A percentile compares a stretch with the other conserved stretches of the same genome.
phyloP scores from a whole-genome alignment of 2,113 vertebrate species.

The Tretioscincus oriximinensis region DNA sequence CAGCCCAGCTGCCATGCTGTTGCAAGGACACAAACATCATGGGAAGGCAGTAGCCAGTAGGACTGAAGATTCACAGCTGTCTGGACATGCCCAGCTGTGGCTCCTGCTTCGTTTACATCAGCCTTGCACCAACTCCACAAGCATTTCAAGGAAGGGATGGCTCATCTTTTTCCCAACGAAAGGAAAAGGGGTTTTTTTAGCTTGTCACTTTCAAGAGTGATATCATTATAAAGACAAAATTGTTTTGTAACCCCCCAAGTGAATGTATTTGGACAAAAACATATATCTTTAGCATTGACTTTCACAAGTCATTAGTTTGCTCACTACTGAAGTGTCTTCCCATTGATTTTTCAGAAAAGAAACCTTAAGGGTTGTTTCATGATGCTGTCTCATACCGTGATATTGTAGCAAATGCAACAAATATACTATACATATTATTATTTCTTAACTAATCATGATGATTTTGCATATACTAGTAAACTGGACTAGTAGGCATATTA shows the following conservation, averaged over 20 bases:
- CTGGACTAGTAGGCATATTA: no score
- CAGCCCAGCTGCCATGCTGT: no score
- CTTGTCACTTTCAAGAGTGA: background rate
- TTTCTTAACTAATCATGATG: background rate
- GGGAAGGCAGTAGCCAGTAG: no score
- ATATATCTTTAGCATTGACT: slow-evolving; percentile 7
- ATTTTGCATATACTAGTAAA: no score
- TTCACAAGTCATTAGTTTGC: slow-evolving; percentile 4
- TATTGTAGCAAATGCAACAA: background rate
- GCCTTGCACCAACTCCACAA: no score
- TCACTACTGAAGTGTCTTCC: background rate
- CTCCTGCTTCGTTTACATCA: no score
- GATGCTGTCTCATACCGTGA: no score
- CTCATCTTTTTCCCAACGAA: no score
- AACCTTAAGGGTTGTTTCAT: background rate
- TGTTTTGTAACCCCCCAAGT: background rate
- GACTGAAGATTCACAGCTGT: no score
- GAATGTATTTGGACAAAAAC: slow-evolving; percentile 1
- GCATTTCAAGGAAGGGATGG: no score
- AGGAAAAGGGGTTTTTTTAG: background rate
- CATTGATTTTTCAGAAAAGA: background rate
- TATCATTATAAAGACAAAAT: background rate
- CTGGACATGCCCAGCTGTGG: no score
- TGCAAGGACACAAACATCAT: no score
- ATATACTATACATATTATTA: background rate